Conservation (phyloP, 2,888 invertebrate species). For the Sminthurinus aureus region DNA sequence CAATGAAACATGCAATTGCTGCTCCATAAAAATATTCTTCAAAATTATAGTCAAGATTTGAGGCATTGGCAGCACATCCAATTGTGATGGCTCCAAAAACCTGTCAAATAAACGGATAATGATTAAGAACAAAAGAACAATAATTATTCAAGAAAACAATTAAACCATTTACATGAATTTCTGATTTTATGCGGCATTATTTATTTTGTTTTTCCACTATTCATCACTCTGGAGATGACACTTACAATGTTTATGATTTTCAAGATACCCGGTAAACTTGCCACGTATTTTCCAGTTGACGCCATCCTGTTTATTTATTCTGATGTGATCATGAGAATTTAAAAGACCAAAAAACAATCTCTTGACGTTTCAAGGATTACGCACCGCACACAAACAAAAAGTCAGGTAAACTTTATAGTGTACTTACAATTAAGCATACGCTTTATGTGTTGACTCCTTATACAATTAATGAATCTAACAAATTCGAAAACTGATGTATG, state of each 20-base stretch:
- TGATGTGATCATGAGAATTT: too few species aligned
- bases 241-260: slow-evolving; percentile 48
- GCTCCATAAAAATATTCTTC: slow-evolving; percentile 46
- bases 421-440: too few species aligned
- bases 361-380: too few species aligned
- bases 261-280: slow-evolving; percentile 36
- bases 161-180: neutral
- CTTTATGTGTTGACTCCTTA: too few species aligned
- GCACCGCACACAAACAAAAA: too few species aligned
- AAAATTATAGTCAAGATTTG: slow-evolving; percentile 27
- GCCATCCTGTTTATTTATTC: slow-evolving; percentile 7
- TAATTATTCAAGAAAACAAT: neutral
- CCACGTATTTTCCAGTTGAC: neutral
- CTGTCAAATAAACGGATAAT: too few species aligned
- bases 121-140: too few species aligned
- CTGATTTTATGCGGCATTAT: neutral
- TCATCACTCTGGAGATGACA: neutral
- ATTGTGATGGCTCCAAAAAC: slow-evolving; percentile 47
- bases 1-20: slow-evolving; percentile 37
- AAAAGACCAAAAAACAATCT: too few species aligned
- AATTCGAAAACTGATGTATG: too few species aligned
- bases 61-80: slow-evolving; percentile 40
- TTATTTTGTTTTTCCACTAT: neutral
- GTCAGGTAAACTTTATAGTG: too few species aligned
- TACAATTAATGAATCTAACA: too few species aligned